phyloP scores from a whole-genome alignment of 2,113 vertebrate genomes.

The Melospiza melodia region DNA sequence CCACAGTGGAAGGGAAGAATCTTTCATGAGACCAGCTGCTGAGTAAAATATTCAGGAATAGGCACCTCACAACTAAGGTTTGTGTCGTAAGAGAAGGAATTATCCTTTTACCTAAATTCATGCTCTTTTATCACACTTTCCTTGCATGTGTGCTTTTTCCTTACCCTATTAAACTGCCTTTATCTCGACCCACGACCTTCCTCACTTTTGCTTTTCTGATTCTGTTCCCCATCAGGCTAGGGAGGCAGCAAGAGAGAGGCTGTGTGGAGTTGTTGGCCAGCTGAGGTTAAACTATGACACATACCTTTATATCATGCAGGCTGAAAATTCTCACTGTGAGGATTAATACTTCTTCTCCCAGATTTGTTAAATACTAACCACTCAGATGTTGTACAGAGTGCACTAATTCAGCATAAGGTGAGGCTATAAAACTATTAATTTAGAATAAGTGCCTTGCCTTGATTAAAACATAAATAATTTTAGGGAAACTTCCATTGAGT shows the following conservation, averaged over 20 bases:
- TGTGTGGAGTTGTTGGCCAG: background rate
- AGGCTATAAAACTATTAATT: background rate
- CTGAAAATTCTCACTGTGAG: background rate
- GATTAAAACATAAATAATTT: background rate
- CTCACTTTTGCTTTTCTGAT: background rate
- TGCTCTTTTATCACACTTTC: background rate
- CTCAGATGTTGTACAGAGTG: background rate
- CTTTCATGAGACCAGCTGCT: background rate
- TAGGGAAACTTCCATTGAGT: background rate
- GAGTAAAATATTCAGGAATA: background rate
- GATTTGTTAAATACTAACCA: background rate
- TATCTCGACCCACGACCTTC: background rate
- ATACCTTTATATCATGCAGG: background rate
- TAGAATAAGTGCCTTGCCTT: background rate
- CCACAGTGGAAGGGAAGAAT: background rate
- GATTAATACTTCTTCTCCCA: background rate
- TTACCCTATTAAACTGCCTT: background rate
- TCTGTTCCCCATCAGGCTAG: background rate
- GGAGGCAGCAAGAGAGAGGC: rapidly evolving
- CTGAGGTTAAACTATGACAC: background rate
- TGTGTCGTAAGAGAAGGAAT: background rate
- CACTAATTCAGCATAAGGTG: background rate
- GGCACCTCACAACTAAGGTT: background rate
- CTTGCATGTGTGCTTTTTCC: background rate
- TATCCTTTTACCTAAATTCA: background rate